Evolutionary conservation across 2,888 invertebrate genomes (phyloP).

Genomic region (Silvanus unidentatus): DNA sequence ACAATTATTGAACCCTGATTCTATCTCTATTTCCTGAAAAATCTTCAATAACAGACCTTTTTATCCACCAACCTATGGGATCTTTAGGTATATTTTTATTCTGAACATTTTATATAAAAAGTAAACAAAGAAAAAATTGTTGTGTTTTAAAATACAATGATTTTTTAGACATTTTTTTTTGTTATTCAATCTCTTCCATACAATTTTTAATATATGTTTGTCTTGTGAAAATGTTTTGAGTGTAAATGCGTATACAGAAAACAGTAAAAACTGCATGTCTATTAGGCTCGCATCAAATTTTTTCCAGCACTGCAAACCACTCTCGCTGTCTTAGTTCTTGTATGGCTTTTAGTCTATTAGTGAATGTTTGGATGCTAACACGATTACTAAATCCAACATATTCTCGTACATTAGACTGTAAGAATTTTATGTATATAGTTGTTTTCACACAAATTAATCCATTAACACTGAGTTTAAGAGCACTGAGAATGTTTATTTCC

Average conservation of each 20-base stretch:
- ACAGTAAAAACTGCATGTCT: conserved; percentile 16
- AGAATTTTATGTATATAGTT: too few species aligned
- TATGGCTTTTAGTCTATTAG: conserved; percentile 9
- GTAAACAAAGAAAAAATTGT: too few species aligned
- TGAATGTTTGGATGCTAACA: too few species aligned
- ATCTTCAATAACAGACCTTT: conserved; percentile 9
- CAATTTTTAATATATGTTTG: background rate
- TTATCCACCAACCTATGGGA: conserved; percentile 17
- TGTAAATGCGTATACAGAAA: conserved; percentile 6
- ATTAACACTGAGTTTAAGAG: conserved; percentile 2
- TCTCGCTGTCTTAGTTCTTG: conserved; percentile 18
- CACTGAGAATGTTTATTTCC: conserved; percentile 59
- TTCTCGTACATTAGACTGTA: too few species aligned
- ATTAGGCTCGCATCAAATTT: conserved; percentile 4
- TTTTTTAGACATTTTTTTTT: too few species aligned
- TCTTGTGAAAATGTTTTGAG: conserved; percentile 15
- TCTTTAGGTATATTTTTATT: conserved; percentile 12
- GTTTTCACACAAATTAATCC: too few species aligned
- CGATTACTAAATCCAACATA: too few species aligned
- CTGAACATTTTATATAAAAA: too few species aligned
- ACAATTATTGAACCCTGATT: too few species aligned
- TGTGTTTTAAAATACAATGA: too few species aligned
- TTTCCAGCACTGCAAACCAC: conserved; percentile 20
- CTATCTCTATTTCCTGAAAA: too few species aligned
- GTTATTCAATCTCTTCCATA: background rate